Percentiles rank a stretch among this genome's conserved stretches.
These are phyloP conservation scores for Sceloporus undulatus DNA, from an alignment of 2,113 vertebrate genomes.

Conservation along the genomic window DNA sequence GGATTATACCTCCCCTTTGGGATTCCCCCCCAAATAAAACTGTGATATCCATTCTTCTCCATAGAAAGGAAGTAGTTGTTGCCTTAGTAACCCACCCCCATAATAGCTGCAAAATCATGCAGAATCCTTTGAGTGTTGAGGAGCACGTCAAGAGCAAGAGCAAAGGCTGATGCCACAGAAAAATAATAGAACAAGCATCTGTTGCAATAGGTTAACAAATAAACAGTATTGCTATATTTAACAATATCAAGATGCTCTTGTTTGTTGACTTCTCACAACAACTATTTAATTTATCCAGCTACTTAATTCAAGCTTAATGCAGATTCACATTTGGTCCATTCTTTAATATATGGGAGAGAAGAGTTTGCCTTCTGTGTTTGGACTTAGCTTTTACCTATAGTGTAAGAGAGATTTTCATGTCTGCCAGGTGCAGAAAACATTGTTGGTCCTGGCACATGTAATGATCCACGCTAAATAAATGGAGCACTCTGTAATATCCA, in stretches of 20 bases:
- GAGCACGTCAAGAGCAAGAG: no score
- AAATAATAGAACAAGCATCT: no score
- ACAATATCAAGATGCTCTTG: background rate
- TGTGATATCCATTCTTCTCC: background rate
- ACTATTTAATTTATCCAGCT: background rate
- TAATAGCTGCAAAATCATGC: background rate
- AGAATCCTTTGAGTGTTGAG: background rate
- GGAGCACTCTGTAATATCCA: background rate
- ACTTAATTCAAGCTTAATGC: background rate
- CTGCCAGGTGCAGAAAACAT: background rate
- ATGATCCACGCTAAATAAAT: background rate
- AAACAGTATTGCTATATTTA: background rate
- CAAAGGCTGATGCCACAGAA: no score
- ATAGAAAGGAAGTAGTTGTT: background rate
- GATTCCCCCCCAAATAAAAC: background rate
- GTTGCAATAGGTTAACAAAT: no score
- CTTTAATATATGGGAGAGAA: background rate
- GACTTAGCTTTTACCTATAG: background rate
- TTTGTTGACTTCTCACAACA: background rate
- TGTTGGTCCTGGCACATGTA: background rate
- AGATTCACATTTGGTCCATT: background rate
- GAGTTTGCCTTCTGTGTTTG: background rate
- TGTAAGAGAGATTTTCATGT: background rate
- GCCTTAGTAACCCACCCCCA: background rate
- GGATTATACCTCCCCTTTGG: background rate